Conservation (phyloP, 2,797 vertebrate genomes). For the Squalus acanthias region DNA sequence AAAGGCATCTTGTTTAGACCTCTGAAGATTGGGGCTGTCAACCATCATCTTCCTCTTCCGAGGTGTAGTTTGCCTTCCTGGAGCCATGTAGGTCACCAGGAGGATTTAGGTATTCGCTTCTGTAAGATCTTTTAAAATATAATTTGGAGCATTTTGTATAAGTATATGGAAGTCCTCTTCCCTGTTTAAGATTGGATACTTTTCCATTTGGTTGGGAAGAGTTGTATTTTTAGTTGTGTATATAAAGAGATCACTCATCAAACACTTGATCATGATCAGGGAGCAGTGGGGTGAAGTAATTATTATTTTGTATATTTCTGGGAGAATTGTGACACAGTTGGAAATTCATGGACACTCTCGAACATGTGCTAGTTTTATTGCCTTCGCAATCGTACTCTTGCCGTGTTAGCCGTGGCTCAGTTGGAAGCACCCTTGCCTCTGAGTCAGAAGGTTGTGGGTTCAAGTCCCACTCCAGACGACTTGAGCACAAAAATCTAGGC, state of each 20-base stretch:
- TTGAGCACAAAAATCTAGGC: no score
- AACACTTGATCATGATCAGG: not conserved
- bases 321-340: not conserved
- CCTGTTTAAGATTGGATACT: constrained; percentile 42
- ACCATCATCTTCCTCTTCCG: constrained; percentile 51
- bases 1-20: not conserved
- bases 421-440: no score
- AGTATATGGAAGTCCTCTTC: not conserved
- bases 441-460: no score
- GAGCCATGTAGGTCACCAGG: not conserved
- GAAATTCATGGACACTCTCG: not conserved
- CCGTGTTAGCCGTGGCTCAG: no score
- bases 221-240: constrained; percentile 56
- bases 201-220: constrained; percentile 50
- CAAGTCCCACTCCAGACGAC: no score
- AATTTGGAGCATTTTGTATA: not conserved
- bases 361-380: not conserved
- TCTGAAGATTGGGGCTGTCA: not conserved
- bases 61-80: constrained; percentile 31
- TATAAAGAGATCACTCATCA: constrained; percentile 60
- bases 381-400: not conserved
- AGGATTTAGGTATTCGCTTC: constrained; percentile 38
- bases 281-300: not conserved
- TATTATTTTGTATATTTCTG: not conserved
- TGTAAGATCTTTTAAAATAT: constrained; percentile 36